Conservation (phyloP, 2,888 invertebrate species). For the Lithophane semibrunnea region DNA sequence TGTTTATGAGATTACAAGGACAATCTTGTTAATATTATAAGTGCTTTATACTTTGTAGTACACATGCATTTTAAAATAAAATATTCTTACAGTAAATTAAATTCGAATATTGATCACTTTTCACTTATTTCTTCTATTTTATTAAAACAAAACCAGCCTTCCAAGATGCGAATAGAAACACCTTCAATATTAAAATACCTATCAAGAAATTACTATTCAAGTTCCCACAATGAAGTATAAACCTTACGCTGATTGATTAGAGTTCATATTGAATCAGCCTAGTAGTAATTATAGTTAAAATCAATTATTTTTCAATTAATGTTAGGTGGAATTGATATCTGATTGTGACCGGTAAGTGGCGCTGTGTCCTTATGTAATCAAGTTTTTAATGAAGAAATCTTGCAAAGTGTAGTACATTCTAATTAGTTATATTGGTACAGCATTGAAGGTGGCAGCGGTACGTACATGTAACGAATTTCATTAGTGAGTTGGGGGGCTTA, state of each 20-base stretch:
- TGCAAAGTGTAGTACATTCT: conserved; percentile 49
- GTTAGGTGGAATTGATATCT: conserved; percentile 57
- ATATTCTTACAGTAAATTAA: conserved; percentile 2
- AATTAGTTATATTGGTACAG: conserved; percentile 37
- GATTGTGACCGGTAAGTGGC: conserved; percentile 55
- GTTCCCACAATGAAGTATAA: conserved; percentile 24
- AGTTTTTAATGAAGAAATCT: conserved; percentile 53
- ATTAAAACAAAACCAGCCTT: conserved; percentile 30
- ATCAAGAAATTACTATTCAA: conserved; percentile 28
- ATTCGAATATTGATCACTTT: conserved; percentile 1
- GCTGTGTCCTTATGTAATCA: conserved; percentile 53
- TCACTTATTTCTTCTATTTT: conserved; percentile 15
- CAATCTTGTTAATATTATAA: conserved; percentile 18
- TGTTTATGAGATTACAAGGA: neutral
- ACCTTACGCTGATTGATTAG: conserved; percentile 50
- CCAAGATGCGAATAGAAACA: conserved; percentile 24
- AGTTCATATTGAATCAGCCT: conserved; percentile 62
- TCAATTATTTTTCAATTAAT: conserved; percentile 83
- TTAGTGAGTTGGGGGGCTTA: neutral
- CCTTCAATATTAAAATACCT: conserved; percentile 40
- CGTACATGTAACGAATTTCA: conserved; percentile 18
- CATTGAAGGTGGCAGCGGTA: neutral
- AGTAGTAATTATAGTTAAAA: conserved; percentile 71
- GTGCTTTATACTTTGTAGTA: conserved; percentile 6
- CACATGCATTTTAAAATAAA: conserved; percentile 14